These are phyloP conservation scores for Diglossa cyanea DNA, from an alignment of 2,797 vertebrate genomes.

Conservation along the genomic window DNA sequence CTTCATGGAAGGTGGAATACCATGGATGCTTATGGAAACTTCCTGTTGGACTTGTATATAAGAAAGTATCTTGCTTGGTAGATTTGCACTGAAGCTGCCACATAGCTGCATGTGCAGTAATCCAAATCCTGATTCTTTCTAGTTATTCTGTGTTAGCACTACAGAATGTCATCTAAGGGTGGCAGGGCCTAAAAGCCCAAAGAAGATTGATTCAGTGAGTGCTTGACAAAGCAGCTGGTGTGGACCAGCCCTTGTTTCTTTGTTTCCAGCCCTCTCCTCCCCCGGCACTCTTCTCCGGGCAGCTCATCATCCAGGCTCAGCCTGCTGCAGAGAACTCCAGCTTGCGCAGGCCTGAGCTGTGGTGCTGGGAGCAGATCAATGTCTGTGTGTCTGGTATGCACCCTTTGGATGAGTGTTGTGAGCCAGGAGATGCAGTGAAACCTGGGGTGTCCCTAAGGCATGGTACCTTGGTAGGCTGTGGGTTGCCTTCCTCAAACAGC, in stretches of 20 bases:
- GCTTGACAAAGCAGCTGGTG: not conserved
- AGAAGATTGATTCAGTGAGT: not conserved
- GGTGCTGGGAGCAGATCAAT: fast-evolving
- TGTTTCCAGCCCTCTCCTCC: not conserved
- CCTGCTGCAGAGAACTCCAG: not conserved
- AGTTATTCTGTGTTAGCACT: not conserved
- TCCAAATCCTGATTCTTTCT: not conserved
- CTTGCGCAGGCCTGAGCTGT: not conserved
- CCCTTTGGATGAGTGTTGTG: not conserved
- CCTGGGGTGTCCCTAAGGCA: not conserved
- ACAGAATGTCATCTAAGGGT: not conserved
- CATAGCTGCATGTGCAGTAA: not conserved
- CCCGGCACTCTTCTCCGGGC: not conserved
- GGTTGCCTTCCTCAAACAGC: not conserved
- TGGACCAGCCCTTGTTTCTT: not conserved
- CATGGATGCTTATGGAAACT: not conserved
- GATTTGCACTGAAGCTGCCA: not conserved
- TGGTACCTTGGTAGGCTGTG: not conserved
- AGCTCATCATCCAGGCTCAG: not conserved
- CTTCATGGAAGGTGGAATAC: not conserved
- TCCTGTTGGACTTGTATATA: not conserved
- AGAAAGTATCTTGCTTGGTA: not conserved
- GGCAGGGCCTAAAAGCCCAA: not conserved
- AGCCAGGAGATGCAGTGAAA: fast-evolving
- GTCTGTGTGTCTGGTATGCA: not conserved